These are phyloP conservation scores for Danio kyathit DNA, from an alignment of 2,797 vertebrate genomes.

Conservation along the genomic window DNA sequence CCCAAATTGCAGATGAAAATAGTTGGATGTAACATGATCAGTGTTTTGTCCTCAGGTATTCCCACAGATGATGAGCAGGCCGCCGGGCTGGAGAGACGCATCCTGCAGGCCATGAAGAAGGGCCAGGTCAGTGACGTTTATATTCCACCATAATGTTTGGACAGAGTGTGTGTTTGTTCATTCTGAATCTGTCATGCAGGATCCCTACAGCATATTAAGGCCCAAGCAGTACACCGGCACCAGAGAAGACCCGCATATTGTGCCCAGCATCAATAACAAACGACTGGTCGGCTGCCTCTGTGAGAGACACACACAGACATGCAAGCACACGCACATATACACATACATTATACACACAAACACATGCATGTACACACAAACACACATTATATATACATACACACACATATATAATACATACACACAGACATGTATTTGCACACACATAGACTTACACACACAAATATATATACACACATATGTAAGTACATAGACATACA, in stretches of 20 bases:
- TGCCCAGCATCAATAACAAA: slow-evolving; percentile 71
- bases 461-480: neutral
- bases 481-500: neutral
- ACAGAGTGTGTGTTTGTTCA: neutral
- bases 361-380: neutral
- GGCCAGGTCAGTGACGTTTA: slow-evolving; percentile 72
- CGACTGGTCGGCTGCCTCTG: slow-evolving; percentile 80
- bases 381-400: neutral
- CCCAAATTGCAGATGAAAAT: too few species aligned
- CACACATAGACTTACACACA: neutral
- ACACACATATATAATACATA: too few species aligned
- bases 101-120: slow-evolving; percentile 74
- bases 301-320: slow-evolving; percentile 49
- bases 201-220: slow-evolving; percentile 74
- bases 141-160: too few species aligned
- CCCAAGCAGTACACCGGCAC: slow-evolving; percentile 73
- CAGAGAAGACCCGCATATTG: slow-evolving; percentile 78
- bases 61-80: slow-evolving; percentile 86
- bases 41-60: slow-evolving; percentile 69
- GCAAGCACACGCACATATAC: neutral
- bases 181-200: slow-evolving; percentile 61
- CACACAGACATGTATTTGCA: neutral
- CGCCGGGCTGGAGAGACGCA: slow-evolving; percentile 80
- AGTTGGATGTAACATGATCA: too few species aligned
- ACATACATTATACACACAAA: neutral